A percentile compares a stretch with the other conserved stretches of the same genome.
Conservation (phyloP, 2,888 invertebrate species). For the Salpingus planirostris region DNA sequence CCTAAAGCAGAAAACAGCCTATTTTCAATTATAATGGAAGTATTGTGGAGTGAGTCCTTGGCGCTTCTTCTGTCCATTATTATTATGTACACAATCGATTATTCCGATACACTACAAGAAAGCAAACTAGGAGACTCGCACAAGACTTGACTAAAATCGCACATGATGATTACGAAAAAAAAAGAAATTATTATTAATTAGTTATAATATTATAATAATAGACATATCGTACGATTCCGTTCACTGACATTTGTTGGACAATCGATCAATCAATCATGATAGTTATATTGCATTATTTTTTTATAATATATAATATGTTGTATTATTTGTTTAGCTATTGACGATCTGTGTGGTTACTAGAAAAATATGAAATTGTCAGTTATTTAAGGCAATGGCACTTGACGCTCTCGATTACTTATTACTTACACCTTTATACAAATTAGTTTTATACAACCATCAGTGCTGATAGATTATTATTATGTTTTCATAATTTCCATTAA, state of each 20-base stretch:
- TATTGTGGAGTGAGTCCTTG: too few species aligned
- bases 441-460: constrained; percentile 16
- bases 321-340: constrained; percentile 19
- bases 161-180: too few species aligned
- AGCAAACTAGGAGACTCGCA: too few species aligned
- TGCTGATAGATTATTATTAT: constrained; percentile 10
- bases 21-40: too few species aligned
- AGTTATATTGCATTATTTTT: constrained; percentile 4
- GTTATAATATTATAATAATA: background rate
- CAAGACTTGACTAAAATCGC: too few species aligned
- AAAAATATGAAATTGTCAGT: constrained; percentile 30
- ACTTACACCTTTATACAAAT: constrained; percentile 19
- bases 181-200: too few species aligned
- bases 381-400: constrained; percentile 32
- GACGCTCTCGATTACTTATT: constrained; percentile 20
- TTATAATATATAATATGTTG: constrained; percentile 20
- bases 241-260: background rate
- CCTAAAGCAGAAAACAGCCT: constrained; percentile 12
- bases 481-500: too few species aligned
- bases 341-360: constrained; percentile 21
- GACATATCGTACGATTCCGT: constrained; percentile 14
- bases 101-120: too few species aligned
- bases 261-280: constrained; percentile 3
- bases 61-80: too few species aligned
- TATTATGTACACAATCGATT: too few species aligned